These are phyloP conservation scores for Drosophila monieri DNA, from an alignment of 2,888 invertebrate species.

Conservation along the genomic window DNA sequence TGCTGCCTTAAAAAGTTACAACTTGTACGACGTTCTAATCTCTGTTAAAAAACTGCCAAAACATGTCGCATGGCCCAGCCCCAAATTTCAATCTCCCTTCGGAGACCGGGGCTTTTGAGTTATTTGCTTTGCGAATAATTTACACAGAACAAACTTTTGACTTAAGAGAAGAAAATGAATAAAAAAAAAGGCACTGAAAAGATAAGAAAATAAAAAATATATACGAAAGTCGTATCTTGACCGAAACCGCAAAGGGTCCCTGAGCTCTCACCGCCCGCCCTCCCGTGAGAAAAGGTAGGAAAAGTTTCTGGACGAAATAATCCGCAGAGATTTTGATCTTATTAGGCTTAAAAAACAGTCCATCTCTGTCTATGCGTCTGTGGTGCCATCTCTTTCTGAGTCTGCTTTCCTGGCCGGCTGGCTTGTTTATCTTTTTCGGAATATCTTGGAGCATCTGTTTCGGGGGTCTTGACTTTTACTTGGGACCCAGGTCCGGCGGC, in stretches of 20 bases:
- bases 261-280: slow-evolving; percentile 45
- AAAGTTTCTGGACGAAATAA: slow-evolving; percentile 70
- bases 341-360: slow-evolving; percentile 75
- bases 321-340: slow-evolving; percentile 78
- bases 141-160: slow-evolving; percentile 71
- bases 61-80: slow-evolving; percentile 67
- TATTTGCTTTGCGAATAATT: slow-evolving; percentile 75
- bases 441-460: slow-evolving; percentile 40
- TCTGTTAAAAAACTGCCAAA: slow-evolving; percentile 72
- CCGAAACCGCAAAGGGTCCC: slow-evolving; percentile 72
- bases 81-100: slow-evolving; percentile 5
- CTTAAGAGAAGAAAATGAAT: slow-evolving; percentile 51
- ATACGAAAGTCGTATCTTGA: slow-evolving; percentile 53
- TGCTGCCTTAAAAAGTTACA: slow-evolving; percentile 71
- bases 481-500: neutral
- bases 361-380: slow-evolving; percentile 29
- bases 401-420: slow-evolving; percentile 24
- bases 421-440: slow-evolving; percentile 41
- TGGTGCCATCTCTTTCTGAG: slow-evolving; percentile 15
- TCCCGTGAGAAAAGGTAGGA: slow-evolving; percentile 55
- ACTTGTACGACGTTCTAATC: slow-evolving; percentile 74
- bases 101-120: slow-evolving; percentile 52
- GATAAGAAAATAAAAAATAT: slow-evolving; percentile 14
- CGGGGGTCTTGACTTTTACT: slow-evolving; percentile 40
- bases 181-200: slow-evolving; percentile 43